phyloP scores from a whole-genome alignment of 1,140 invertebrate species.

The Ctenoplectra terminalis region DNA sequence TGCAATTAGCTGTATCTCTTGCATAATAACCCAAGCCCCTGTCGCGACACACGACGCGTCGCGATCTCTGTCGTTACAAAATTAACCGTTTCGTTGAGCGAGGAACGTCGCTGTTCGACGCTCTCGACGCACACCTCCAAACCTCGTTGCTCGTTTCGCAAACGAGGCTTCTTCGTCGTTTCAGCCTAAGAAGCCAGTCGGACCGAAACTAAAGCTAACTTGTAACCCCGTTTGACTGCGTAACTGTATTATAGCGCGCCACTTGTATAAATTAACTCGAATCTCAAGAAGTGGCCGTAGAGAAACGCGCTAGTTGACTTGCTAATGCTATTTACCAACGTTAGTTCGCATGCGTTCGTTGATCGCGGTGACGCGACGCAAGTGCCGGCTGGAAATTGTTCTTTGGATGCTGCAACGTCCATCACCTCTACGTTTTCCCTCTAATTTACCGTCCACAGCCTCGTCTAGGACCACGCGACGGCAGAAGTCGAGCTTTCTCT shows the following conservation, averaged over 20 bases:
- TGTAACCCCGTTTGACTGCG: slow-evolving; percentile 72
- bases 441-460: slow-evolving; percentile 44
- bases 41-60: neutral
- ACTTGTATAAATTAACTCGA: slow-evolving; percentile 82
- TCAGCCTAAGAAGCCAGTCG: slow-evolving; percentile 56
- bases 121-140: neutral
- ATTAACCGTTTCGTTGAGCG: slow-evolving; percentile 40
- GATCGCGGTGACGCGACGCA: slow-evolving; percentile 62
- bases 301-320: slow-evolving; percentile 79
- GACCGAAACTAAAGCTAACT: slow-evolving; percentile 75
- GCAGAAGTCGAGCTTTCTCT: slow-evolving; percentile 30
- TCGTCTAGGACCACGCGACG: slow-evolving; percentile 23
- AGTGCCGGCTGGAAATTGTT: slow-evolving; percentile 57
- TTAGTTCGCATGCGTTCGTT: neutral
- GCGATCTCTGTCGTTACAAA: neutral
- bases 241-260: slow-evolving; percentile 76
- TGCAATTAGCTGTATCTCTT: slow-evolving; percentile 42
- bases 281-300: slow-evolving; percentile 78
- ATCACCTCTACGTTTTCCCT: slow-evolving; percentile 11
- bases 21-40: slow-evolving; percentile 43
- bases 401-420: slow-evolving; percentile 24
- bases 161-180: slow-evolving; percentile 24
- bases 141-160: neutral
- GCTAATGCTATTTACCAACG: slow-evolving; percentile 80
- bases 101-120: neutral